phyloP scores from a whole-genome alignment of 2,113 vertebrate genomes.

The Hydrolagus affinis region DNA sequence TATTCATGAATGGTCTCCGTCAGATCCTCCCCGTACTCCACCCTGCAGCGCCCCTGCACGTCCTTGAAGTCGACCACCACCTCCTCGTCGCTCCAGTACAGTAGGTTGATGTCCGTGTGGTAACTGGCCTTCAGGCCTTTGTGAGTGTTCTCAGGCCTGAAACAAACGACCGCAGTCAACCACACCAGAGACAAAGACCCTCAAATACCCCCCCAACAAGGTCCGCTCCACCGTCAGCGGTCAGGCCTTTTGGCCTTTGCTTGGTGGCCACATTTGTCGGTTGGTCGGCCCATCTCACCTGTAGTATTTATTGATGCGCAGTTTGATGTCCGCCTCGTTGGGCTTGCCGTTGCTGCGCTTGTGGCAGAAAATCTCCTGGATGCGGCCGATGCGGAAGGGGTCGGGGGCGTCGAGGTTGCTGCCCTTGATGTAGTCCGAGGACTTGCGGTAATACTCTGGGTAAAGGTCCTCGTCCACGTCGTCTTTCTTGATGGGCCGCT shows the following conservation, averaged over 20 bases:
- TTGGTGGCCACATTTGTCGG: no score
- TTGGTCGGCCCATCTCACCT: slow-evolving; percentile 49
- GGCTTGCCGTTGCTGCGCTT: slow-evolving; percentile 69
- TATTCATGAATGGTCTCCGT: slow-evolving; percentile 72
- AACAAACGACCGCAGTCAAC: not conserved
- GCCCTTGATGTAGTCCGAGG: slow-evolving; percentile 91
- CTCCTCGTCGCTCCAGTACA: slow-evolving; percentile 94
- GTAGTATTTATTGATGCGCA: slow-evolving; percentile 81
- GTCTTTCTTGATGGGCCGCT: slow-evolving; percentile 75
- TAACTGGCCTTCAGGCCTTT: slow-evolving; percentile 75
- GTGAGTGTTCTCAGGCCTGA: slow-evolving; percentile 88
- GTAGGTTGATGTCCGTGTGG: slow-evolving; percentile 84
- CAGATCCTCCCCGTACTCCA: slow-evolving; percentile 83
- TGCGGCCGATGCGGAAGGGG: slow-evolving; percentile 76
- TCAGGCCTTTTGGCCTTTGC: no score
- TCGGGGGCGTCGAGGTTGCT: slow-evolving; percentile 85
- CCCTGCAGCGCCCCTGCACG: slow-evolving; percentile 72
- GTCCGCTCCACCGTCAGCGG: no score
- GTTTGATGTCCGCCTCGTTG: slow-evolving; percentile 71
- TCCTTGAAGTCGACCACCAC: slow-evolving; percentile 65
- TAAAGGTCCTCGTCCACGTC: slow-evolving; percentile 84
- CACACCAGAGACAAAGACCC: not conserved
- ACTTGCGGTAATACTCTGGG: slow-evolving; percentile 89
- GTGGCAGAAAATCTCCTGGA: slow-evolving; percentile 79
- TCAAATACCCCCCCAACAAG: not conserved